phyloP scores from a whole-genome alignment of 2,888 invertebrate species.

The Cephus pygmeus region DNA sequence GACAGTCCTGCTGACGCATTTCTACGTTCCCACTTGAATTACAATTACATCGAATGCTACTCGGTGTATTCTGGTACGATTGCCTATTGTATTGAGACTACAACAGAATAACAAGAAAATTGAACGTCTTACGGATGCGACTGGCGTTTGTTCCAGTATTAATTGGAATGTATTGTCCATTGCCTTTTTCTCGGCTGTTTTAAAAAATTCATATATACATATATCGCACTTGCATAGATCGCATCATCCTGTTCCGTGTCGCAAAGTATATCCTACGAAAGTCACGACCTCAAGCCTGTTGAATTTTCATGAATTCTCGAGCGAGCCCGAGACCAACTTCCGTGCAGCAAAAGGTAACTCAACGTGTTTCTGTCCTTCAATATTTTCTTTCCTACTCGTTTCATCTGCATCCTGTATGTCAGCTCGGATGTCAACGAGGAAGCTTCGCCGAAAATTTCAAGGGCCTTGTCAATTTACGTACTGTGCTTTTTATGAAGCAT shows the following conservation, averaged over 20 bases:
- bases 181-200: too few species aligned
- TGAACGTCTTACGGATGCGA: neutral
- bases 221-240: too few species aligned
- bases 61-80: neutral
- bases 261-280: neutral
- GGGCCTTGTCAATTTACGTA: too few species aligned
- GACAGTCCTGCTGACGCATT: neutral
- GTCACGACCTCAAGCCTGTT: constrained; percentile 11
- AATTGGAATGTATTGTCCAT: too few species aligned
- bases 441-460: neutral
- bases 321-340: constrained; percentile 6
- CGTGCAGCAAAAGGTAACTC: neutral
- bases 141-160: too few species aligned
- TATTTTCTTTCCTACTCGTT: neutral
- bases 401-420: neutral
- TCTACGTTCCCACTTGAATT: neutral
- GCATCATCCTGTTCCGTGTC: neutral
- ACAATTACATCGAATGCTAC: neutral
- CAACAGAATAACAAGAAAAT: neutral
- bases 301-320: constrained; percentile 29
- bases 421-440: neutral
- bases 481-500: too few species aligned
- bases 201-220: too few species aligned
- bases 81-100: neutral
- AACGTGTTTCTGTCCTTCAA: neutral